These are phyloP conservation scores for Beroe ovata DNA, from an alignment of 37 sponge, comb jelly and placozoan species.

Conservation along the genomic window DNA sequence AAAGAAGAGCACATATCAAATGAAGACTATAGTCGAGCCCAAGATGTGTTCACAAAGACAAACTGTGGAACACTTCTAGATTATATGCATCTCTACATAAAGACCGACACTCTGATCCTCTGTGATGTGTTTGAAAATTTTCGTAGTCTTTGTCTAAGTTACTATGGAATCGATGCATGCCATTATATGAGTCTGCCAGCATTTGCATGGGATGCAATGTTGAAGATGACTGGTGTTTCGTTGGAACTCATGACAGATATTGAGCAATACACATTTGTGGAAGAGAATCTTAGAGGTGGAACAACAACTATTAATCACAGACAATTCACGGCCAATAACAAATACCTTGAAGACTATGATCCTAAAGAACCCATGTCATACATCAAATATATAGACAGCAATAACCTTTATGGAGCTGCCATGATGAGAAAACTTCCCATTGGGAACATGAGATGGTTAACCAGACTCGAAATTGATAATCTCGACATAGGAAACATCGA, in stretches of 20 bases:
- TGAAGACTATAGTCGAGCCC: neutral
- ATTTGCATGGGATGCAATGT: constrained; percentile 34
- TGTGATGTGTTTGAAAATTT: constrained; percentile 46
- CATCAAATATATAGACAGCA: constrained; percentile 2
- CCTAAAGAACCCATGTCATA: constrained; percentile 7
- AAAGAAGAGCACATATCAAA: constrained; percentile 8
- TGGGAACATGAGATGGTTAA: neutral
- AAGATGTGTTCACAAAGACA: neutral
- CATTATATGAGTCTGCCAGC: constrained; percentile 20
- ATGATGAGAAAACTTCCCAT: neutral
- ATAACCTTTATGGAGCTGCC: neutral
- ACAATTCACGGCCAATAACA: constrained; percentile 9
- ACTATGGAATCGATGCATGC: too few relatives aligned
- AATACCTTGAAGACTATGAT: constrained; percentile 3
- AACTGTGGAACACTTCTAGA: neutral
- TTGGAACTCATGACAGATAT: neutral
- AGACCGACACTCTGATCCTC: too few relatives aligned
- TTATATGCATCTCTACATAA: constrained; percentile 13
- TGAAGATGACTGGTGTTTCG: neutral
- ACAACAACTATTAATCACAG: constrained; percentile 9
- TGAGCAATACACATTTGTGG: neutral
- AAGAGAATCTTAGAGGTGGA: constrained; percentile 27
- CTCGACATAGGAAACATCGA: neutral
- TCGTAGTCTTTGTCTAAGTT: neutral
- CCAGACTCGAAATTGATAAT: neutral